Evolutionary conservation across 2,113 vertebrate species (phyloP), one percentile per base, ranked within the genome.

Genomic region (Muntiacus muntjak): DNA sequence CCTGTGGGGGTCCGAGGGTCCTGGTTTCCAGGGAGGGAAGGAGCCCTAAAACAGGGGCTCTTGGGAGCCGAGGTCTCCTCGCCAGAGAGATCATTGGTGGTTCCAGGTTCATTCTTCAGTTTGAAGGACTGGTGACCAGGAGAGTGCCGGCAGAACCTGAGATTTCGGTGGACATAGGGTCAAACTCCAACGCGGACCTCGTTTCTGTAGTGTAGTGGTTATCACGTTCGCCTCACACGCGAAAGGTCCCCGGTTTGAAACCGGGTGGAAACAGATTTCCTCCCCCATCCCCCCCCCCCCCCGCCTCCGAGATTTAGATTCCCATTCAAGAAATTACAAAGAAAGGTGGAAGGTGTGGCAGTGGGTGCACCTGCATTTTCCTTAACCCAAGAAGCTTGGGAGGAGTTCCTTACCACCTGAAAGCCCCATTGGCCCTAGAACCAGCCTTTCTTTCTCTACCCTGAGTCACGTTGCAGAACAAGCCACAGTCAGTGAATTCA

Each of bases 111-210:
- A 40, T 40, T 74, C 36, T 43, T 40, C 15, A 25, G 19, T 74
- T 40, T 23, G 30, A 62, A 78, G 15, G 6, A 6, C 45, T 45
- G 7, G 13, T 78, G 43, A 23, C 50, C 11, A 54, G 11, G 16
- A n/a, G 21, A 82, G 19, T n/a, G 33, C 6, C 13, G 16, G n/a
- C 87, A 71, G 64, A 6, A 12, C 47, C n/a, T 8, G 11, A 40
- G 50, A 4, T 13, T 89, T 54, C 13, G 3, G 0, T 19, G n/a
- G 40, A 33, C 9, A 7, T 12, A 57, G 15, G n/a, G 17, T 50
- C 30, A 6, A 71, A 5, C 5, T 1, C 33, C 6, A 1, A 10
- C 5, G 6, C 1, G 4, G 33, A 3, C 0, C 0, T 28, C 10
- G 3, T 71, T 74, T 74, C n/a, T 10, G 10, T 54, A 8, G 28